Conservation (phyloP, 2,797 vertebrate genomes). For the Nyctibius grandis region DNA sequence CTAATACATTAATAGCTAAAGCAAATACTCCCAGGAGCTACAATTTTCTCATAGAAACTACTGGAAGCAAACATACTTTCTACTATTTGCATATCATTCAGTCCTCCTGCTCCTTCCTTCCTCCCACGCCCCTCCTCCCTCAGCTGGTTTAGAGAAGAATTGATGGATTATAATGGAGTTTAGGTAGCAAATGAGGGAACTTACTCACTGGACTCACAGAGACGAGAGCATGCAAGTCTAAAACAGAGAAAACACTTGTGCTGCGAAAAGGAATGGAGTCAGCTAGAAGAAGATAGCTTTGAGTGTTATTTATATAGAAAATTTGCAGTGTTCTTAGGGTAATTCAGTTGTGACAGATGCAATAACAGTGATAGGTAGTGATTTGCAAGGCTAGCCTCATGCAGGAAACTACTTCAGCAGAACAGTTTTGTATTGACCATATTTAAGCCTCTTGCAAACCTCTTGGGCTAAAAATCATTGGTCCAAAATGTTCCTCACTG, state of each 20-base stretch:
- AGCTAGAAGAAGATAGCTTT: background rate
- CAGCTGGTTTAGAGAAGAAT: background rate
- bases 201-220: background rate
- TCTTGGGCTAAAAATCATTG: background rate
- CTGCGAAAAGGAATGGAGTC: background rate
- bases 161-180: background rate
- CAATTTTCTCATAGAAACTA: background rate
- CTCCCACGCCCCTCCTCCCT: fast-evolving
- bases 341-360: background rate
- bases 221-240: background rate
- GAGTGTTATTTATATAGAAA: background rate
- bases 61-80: background rate
- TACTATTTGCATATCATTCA: background rate
- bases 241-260: background rate
- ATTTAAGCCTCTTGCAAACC: background rate
- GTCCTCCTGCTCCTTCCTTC: background rate
- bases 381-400: background rate
- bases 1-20: background rate
- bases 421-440: background rate
- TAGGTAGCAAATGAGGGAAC: background rate
- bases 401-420: background rate
- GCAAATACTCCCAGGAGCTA: background rate
- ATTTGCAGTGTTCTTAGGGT: background rate
- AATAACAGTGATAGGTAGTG: background rate
- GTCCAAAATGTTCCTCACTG: background rate